Evolutionary conservation across 2,888 invertebrate species (phyloP).

Genomic region (Junonia oenone): DNA sequence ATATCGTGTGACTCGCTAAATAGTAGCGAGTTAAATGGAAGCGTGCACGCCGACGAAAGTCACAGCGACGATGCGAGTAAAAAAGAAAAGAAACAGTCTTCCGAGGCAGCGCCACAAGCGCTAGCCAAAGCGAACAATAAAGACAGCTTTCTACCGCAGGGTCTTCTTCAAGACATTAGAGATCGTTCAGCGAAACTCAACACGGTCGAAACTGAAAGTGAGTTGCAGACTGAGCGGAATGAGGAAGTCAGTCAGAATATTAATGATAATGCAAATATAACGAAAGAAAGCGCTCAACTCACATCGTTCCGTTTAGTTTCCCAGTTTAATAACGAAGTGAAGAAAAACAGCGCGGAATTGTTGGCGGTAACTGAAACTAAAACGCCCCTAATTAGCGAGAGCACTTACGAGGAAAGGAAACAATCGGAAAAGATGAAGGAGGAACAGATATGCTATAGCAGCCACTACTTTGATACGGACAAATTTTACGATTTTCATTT

Average conservation of each 20-base stretch:
- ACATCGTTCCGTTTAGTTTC: constrained; percentile 77
- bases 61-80: constrained; percentile 58
- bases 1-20: constrained; percentile 91
- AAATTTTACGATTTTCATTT: constrained; percentile 90
- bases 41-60: constrained; percentile 72
- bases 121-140: constrained; percentile 54
- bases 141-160: constrained; percentile 81
- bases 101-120: constrained; percentile 56
- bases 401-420: constrained; percentile 83
- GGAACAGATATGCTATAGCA: constrained; percentile 66
- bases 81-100: constrained; percentile 59
- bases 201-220: constrained; percentile 67
- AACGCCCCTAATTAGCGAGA: constrained; percentile 80
- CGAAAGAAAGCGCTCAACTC: constrained; percentile 71
- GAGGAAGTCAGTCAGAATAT: constrained; percentile 65
- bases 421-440: constrained; percentile 72
- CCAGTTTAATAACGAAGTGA: constrained; percentile 64
- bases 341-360: constrained; percentile 41
- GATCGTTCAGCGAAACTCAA: constrained; percentile 80
- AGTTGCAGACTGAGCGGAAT: constrained; percentile 47
- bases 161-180: constrained; percentile 84
- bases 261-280: constrained; percentile 67
- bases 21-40: constrained; percentile 82
- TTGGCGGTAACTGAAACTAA: constrained; percentile 39
- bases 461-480: constrained; percentile 85